These are phyloP conservation scores for Ectobius pallidus DNA, from an alignment of 2,888 invertebrate species.

Conservation along the genomic window DNA sequence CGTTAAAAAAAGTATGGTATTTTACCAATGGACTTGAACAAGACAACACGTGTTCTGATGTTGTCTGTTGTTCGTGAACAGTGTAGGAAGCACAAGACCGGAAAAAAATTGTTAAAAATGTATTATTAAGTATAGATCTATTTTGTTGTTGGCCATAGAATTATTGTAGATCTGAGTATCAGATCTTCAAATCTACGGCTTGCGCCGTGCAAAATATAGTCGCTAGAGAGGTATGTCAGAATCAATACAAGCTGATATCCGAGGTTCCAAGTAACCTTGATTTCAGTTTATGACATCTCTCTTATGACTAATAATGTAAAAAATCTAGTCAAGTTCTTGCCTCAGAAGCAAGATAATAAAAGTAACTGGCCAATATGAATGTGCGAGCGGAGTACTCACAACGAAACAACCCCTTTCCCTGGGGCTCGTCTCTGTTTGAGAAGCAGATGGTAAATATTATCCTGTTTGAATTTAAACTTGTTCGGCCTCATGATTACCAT, in stretches of 20 bases:
- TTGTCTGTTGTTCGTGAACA: slow-evolving; percentile 31
- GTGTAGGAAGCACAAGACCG: slow-evolving; percentile 33
- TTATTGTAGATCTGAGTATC: slow-evolving; percentile 30
- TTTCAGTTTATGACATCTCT: slow-evolving; percentile 5
- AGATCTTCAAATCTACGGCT: slow-evolving; percentile 25
- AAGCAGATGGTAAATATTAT: slow-evolving; percentile 10
- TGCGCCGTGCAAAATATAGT: not conserved
- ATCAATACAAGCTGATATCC: slow-evolving; percentile 1
- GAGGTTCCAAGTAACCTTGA: not conserved
- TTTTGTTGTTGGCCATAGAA: slow-evolving; percentile 41
- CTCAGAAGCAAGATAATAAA: not conserved
- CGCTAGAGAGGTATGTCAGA: not conserved
- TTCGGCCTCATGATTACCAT: slow-evolving; percentile 19
- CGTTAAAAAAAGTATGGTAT: slow-evolving; percentile 43
- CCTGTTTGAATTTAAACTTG: slow-evolving; percentile 7
- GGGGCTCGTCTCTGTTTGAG: slow-evolving; percentile 23
- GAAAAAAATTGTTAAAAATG: slow-evolving; percentile 32
- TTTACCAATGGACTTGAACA: slow-evolving; percentile 39
- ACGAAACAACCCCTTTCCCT: slow-evolving; percentile 18
- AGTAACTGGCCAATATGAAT: slow-evolving; percentile 8
- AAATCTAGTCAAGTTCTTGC: slow-evolving; percentile 26
- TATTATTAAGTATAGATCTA: slow-evolving; percentile 40
- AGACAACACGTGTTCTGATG: slow-evolving; percentile 12
- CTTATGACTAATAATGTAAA: not conserved
- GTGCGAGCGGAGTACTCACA: slow-evolving; percentile 11